A percentile compares a stretch with the other conserved stretches of the same genome.
phyloP scores from a whole-genome alignment of 1,140 invertebrate genomes.

The Eubasilissa regina region DNA sequence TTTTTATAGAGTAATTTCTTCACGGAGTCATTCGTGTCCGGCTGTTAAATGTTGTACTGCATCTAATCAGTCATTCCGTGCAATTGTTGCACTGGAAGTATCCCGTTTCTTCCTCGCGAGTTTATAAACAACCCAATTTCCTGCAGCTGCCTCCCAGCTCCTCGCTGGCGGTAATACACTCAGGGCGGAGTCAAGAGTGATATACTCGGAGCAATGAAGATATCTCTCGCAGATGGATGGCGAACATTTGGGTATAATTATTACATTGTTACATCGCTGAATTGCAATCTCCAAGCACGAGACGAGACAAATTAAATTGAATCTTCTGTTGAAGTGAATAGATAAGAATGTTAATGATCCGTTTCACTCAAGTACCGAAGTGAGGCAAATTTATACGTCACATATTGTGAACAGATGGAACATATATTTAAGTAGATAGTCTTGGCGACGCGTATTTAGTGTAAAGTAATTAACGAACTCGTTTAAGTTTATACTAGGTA shows the following conservation, averaged over 20 bases:
- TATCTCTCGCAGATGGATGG: conserved; percentile 25
- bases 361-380: neutral
- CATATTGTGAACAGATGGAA: neutral
- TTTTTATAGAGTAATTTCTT: conserved; percentile 16
- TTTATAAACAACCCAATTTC: conserved; percentile 41
- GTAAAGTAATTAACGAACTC: too few species aligned
- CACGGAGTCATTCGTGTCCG: neutral
- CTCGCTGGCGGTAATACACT: conserved; percentile 31
- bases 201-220: conserved; percentile 27
- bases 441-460: neutral
- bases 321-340: conserved; percentile 28
- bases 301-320: conserved; percentile 37
- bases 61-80: conserved; percentile 33
- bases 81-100: conserved; percentile 27
- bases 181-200: conserved; percentile 32
- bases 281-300: conserved; percentile 25
- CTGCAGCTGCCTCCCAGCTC: conserved; percentile 11
- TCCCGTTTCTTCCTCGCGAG: neutral
- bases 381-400: neutral
- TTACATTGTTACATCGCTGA: conserved; percentile 25
- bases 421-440: neutral
- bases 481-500: too few species aligned
- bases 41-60: neutral
- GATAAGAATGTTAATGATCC: conserved; percentile 29
- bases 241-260: conserved; percentile 38